phyloP scores from a whole-genome alignment of 2,113 vertebrate species.

The Phasianus colchicus region DNA sequence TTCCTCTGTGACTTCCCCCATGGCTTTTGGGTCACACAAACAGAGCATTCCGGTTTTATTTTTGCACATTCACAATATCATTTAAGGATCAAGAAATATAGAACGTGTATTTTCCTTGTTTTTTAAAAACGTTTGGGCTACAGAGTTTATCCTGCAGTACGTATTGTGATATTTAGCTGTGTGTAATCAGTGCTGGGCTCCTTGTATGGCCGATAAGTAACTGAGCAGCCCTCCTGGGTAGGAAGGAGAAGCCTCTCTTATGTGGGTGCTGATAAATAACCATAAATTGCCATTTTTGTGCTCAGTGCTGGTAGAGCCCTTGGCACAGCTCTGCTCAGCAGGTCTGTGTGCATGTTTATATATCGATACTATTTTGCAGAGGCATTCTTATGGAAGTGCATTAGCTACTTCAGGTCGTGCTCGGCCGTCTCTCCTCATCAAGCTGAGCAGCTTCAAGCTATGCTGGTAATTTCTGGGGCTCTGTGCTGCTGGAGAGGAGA shows the following conservation, averaged over 20 bases:
- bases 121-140: neutral
- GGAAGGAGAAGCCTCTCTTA: neutral
- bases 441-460: neutral
- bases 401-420: too few species aligned
- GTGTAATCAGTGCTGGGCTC: neutral
- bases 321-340: neutral
- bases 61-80: neutral
- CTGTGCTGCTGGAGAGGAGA: neutral
- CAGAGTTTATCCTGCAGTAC: neutral
- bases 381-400: accelerated
- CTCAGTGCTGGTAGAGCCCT: neutral
- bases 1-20: neutral
- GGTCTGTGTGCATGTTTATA: neutral
- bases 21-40: neutral
- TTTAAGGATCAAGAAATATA: neutral
- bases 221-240: neutral
- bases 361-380: neutral
- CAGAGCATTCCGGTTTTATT: neutral
- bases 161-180: neutral
- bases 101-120: accelerated
- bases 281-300: neutral
- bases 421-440: neutral
- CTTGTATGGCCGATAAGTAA: accelerated
- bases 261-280: neutral
- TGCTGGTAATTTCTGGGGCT: neutral